Evolutionary conservation across 2,888 invertebrate genomes (phyloP), one percentile per base, ranked within the genome.

Genomic region (Nomada ruficornis): DNA sequence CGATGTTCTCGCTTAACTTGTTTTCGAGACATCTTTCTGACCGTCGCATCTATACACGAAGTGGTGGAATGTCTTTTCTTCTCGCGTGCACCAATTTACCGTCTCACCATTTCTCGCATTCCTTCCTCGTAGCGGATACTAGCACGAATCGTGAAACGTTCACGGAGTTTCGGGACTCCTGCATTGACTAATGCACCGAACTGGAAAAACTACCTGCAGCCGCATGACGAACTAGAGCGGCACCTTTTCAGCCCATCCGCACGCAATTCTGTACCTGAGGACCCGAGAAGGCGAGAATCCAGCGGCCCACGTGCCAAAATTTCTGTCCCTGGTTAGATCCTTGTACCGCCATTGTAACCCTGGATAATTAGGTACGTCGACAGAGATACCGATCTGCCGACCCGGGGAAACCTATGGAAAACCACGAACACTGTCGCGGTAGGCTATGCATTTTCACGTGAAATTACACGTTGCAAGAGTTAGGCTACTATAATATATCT

Each of bases 361-460:
- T 57, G 77, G 36, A 76, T 88, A 85, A 88, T 88, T 86, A 54
- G n/a, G 54, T 54, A 83, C 52, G 69, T 60, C 73, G 65, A 67
- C 70, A 55, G 81, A 87, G 90, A 90, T 89, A 90, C 74, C 77
- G 83, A 89, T 89, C 89, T 72, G 69, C 71, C 80, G 81, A 64
- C 26, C 26, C 50, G 44, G 11, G 13, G 59, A 78, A 73, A 59
- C 63, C 15, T 55, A 54, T 15, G 50, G 42, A 18, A 47, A 55
- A 70, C 44, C 18, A 36, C 42, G 52, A 29, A n/a, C 18, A 20
- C 52, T 55, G 76, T 76, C 69, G 76, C 75, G 81, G 23, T 23
- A n/a, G n/a, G 63, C n/a, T 23, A 50, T 36, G 9, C 2, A 5
- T 15, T 18, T 70, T 20, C n/a, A 64, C 20, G 18, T 1, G 26